Evolutionary conservation across 1,140 invertebrate species (phyloP).

Genomic region (Rhynchophorus ferrugineus): DNA sequence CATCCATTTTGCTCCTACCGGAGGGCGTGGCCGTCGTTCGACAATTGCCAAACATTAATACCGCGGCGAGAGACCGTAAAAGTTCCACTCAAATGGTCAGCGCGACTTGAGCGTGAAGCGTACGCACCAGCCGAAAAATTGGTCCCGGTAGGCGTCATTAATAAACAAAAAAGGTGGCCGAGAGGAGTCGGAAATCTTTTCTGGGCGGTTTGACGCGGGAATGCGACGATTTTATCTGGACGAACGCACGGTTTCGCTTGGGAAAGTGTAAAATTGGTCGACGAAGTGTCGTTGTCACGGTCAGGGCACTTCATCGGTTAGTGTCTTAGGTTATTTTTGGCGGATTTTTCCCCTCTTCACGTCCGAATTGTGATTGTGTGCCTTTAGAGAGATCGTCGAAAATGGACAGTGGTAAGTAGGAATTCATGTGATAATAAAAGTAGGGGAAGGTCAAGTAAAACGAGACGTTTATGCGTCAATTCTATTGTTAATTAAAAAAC

Average conservation of each 20-base stretch:
- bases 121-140: slow-evolving; percentile 16
- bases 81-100: slow-evolving; percentile 32
- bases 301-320: too few species aligned
- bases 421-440: too few species aligned
- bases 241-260: slow-evolving; percentile 18
- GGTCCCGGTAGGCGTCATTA: too few species aligned
- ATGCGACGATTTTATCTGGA: slow-evolving; percentile 20
- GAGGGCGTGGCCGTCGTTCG: slow-evolving; percentile 20
- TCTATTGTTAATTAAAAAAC: too few species aligned
- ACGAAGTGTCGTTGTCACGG: too few species aligned
- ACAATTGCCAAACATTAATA: slow-evolving; percentile 20
- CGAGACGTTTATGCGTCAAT: too few species aligned
- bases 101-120: slow-evolving; percentile 17
- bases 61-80: slow-evolving; percentile 22
- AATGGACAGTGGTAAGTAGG: slow-evolving; percentile 7
- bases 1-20: slow-evolving; percentile 26
- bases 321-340: neutral
- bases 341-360: neutral
- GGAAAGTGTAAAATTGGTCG: slow-evolving; percentile 17
- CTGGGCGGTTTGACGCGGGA: neutral
- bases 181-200: neutral
- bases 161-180: neutral
- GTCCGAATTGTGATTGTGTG: neutral
- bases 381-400: neutral
- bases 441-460: too few species aligned